Conservation (phyloP, 2,113 vertebrate genomes). For the Nyctibius bracteatus region DNA sequence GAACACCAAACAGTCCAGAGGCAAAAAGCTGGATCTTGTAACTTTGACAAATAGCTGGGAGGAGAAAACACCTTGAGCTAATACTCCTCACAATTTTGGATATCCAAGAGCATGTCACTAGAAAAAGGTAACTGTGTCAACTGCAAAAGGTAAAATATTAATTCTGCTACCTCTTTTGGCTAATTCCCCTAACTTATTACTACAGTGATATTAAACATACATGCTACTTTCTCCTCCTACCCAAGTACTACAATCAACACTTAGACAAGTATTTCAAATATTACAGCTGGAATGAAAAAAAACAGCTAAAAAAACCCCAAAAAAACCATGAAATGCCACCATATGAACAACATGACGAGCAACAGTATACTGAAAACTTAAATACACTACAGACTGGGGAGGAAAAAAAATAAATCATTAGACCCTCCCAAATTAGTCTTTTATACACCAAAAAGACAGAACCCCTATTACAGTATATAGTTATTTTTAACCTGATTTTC, state of each 20-base stretch:
- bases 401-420: background rate
- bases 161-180: background rate
- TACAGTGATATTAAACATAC: background rate
- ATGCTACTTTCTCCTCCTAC: background rate
- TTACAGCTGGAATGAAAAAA: background rate
- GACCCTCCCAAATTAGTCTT: background rate
- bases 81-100: background rate
- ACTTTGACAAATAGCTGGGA: background rate
- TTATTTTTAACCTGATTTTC: background rate
- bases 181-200: background rate
- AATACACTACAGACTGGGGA: background rate
- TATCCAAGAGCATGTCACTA: background rate
- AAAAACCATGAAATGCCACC: background rate
- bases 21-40: background rate
- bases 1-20: background rate
- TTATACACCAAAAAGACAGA: background rate
- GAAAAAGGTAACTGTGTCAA: background rate
- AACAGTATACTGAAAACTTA: background rate
- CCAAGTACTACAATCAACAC: background rate
- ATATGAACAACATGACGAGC: background rate
- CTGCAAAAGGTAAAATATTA: background rate
- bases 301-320: background rate
- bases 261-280: background rate
- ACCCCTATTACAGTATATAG: background rate
- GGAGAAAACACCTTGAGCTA: background rate